These are phyloP conservation scores for Panzeria rudis DNA, from an alignment of 2,888 invertebrate genomes.

Conservation along the genomic window DNA sequence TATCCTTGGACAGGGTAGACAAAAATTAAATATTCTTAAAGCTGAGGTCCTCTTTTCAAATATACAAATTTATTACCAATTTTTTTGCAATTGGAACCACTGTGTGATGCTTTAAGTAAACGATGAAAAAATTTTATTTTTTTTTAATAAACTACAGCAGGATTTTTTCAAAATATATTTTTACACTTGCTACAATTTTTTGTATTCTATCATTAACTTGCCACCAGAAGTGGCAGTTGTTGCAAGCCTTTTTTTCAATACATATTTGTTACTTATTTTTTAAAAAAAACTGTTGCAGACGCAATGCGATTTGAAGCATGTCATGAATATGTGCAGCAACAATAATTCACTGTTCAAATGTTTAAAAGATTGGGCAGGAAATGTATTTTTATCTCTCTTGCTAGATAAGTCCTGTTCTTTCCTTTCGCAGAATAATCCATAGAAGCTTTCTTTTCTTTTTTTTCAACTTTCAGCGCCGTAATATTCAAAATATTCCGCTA, in stretches of 20 bases:
- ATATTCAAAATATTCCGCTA: conserved; percentile 13
- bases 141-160: conserved; percentile 53
- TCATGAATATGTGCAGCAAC: conserved; percentile 29
- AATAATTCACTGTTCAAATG: conserved; percentile 43
- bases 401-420: conserved; percentile 33
- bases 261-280: neutral
- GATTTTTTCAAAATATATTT: conserved; percentile 32
- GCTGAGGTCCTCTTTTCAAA: too few species aligned
- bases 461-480: neutral
- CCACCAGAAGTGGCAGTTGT: conserved; percentile 43
- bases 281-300: conserved; percentile 33
- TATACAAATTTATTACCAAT: too few species aligned
- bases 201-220: neutral
- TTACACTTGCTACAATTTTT: conserved; percentile 16
- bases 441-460: neutral
- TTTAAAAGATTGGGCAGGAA: conserved; percentile 61
- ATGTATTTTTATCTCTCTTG: conserved; percentile 24
- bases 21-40: too few species aligned
- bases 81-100: too few species aligned
- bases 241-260: conserved; percentile 19
- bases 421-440: neutral
- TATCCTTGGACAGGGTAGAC: too few species aligned
- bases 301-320: conserved; percentile 65
- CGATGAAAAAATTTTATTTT: neutral
- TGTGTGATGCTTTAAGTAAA: conserved; percentile 3